Conservation (phyloP, 2,797 vertebrate genomes). For the Lithobates sylvaticus region DNA sequence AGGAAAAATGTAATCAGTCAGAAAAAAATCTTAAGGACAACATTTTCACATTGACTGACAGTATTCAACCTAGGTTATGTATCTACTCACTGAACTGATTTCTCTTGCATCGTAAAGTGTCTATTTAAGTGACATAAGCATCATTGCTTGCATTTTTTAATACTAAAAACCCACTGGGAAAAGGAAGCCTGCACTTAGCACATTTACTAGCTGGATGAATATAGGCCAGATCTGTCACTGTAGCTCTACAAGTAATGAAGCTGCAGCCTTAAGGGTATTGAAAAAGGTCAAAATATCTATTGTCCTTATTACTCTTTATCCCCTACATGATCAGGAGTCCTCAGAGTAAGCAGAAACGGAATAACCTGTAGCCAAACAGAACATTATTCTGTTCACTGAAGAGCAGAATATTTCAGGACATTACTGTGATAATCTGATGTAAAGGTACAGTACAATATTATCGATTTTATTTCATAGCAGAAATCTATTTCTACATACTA, state of each 20-base stretch:
- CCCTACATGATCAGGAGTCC: neutral
- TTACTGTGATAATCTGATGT: too few species aligned
- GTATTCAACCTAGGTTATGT: neutral
- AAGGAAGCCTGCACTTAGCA: neutral
- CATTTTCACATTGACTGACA: neutral
- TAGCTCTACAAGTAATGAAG: neutral
- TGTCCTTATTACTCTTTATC: neutral
- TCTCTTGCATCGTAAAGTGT: neutral
- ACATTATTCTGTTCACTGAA: too few species aligned
- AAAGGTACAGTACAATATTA: too few species aligned
- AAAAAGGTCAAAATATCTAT: neutral
- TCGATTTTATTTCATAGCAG: too few species aligned
- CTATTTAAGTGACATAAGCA: neutral
- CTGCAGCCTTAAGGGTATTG: neutral
- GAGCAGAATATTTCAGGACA: too few species aligned
- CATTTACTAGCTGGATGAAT: neutral
- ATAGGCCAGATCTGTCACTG: neutral
- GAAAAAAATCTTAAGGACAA: neutral
- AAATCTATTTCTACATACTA: too few species aligned
- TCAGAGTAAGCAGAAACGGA: too few species aligned
- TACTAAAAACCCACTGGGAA: neutral
- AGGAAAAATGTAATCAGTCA: neutral
- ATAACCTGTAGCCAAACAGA: too few species aligned
- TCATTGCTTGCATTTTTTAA: slow-evolving; percentile 5
- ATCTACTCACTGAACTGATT: neutral